Evolutionary conservation across 1,140 invertebrate genomes (phyloP).

Genomic region (Drosophila pectinifera): DNA sequence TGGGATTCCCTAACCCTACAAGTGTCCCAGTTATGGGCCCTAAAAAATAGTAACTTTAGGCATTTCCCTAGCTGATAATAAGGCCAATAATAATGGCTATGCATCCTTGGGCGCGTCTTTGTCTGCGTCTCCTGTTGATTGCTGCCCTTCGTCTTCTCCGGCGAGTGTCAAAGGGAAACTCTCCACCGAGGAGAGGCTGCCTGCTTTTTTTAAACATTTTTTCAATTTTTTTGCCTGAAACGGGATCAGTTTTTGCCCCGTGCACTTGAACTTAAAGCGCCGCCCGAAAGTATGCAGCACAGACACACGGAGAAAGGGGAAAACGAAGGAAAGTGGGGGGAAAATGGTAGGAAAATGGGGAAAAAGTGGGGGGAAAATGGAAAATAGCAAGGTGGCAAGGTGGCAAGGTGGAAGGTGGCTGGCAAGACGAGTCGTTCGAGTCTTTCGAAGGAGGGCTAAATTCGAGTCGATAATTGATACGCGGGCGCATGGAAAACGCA

Average conservation of each 20-base stretch:
- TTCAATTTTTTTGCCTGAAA: conserved; percentile 25
- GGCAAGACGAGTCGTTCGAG: conserved; percentile 22
- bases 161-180: conserved; percentile 47
- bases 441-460: conserved; percentile 58
- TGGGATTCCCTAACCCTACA: too few species aligned
- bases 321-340: conserved; percentile 4
- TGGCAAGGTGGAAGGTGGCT: too few species aligned
- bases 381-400: conserved; percentile 5
- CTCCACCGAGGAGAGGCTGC: not conserved
- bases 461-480: conserved; percentile 80
- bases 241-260: conserved; percentile 30
- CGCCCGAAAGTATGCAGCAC: conserved; percentile 51
- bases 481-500: conserved; percentile 66
- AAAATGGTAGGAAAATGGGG: conserved; percentile 1
- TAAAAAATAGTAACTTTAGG: too few species aligned
- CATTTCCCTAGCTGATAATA: not conserved
- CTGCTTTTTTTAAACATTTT: not conserved
- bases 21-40: too few species aligned
- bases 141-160: conserved; percentile 28
- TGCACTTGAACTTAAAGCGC: conserved; percentile 76
- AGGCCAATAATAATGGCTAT: conserved; percentile 1
- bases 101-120: conserved; percentile 17
- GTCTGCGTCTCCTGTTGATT: not conserved
- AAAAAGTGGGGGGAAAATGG: not conserved
- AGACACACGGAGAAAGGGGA: not conserved